phyloP scores from a whole-genome alignment of 2,113 vertebrate genomes.

The Copsychus sechellarum region DNA sequence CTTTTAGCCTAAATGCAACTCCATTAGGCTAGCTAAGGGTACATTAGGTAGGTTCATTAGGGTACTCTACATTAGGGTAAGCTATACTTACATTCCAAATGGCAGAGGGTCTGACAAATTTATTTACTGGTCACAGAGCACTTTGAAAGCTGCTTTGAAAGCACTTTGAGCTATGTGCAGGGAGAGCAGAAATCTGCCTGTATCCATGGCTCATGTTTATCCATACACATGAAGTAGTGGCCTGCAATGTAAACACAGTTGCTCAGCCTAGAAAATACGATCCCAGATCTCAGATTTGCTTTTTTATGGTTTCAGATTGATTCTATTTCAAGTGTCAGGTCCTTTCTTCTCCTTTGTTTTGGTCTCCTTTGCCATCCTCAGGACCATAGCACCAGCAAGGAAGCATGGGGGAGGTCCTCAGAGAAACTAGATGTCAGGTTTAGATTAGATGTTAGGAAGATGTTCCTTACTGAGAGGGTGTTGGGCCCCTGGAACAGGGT shows the following conservation, averaged over 20 bases:
- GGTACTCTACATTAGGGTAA: neutral
- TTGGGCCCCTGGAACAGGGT: neutral
- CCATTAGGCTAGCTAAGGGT: neutral
- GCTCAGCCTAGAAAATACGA: neutral
- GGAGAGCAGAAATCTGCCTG: neutral
- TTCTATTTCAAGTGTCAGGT: neutral
- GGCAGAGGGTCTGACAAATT: neutral
- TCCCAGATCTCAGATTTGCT: neutral
- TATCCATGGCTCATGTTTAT: neutral
- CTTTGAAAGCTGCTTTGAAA: neutral
- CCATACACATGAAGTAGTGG: neutral
- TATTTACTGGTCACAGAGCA: neutral
- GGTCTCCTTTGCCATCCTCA: neutral
- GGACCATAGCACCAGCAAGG: neutral
- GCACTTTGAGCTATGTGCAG: neutral
- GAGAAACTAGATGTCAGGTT: neutral
- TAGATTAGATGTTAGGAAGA: neutral
- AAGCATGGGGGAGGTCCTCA: rapidly evolving
- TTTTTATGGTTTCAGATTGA: neutral
- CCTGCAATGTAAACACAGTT: neutral
- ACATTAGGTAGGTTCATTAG: neutral
- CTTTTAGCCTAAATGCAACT: neutral
- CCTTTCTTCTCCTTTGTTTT: neutral
- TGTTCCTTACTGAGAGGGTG: neutral
- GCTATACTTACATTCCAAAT: neutral